phyloP scores from a whole-genome alignment of 2,113 vertebrate genomes.

The Meleagris gallopavo region DNA sequence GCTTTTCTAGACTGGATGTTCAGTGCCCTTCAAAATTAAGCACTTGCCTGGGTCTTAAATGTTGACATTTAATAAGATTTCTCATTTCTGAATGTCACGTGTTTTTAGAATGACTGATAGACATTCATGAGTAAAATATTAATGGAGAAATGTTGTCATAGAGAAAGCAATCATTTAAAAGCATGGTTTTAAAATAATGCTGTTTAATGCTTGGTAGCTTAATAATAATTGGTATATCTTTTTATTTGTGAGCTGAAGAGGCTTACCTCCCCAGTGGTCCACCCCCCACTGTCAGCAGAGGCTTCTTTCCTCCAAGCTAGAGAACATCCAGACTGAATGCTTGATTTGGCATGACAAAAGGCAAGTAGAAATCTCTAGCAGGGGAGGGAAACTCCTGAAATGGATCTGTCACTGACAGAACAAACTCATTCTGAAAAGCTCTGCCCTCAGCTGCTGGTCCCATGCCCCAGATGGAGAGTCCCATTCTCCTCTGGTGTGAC shows the following conservation, averaged over 20 bases:
- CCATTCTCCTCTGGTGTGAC: not conserved
- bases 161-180: not conserved
- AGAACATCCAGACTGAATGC: not conserved
- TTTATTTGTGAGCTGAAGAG: not conserved
- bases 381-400: not conserved
- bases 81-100: not conserved
- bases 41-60: not conserved
- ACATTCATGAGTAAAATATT: not conserved
- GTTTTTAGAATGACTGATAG: not conserved
- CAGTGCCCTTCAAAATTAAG: not conserved
- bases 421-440: not conserved
- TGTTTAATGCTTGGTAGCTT: not conserved
- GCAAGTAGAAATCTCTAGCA: not conserved
- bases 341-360: not conserved
- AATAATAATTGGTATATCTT: not conserved
- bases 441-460: not conserved
- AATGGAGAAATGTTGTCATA: not conserved
- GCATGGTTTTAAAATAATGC: not conserved
- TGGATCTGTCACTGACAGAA: not conserved
- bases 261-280: not conserved
- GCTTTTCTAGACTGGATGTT: not conserved
- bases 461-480: not conserved
- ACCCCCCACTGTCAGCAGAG: not conserved
- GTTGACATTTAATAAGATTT: not conserved
- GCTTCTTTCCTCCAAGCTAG: not conserved